Evolutionary conservation across 2,888 invertebrate species (phyloP).

Genomic region (Philereme vetulata): DNA sequence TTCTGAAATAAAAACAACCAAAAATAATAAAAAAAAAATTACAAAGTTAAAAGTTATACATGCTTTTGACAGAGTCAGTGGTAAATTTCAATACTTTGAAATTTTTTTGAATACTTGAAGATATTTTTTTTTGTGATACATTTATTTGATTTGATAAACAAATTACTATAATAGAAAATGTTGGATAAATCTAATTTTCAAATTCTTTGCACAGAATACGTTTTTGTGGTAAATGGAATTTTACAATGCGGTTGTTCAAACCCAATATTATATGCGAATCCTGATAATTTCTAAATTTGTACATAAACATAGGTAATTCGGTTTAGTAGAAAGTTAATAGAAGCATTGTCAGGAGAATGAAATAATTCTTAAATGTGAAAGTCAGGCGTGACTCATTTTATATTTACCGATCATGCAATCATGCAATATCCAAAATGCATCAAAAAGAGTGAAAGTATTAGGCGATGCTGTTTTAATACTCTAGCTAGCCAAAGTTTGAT

Average conservation of each 20-base stretch:
- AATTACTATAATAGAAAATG: too few relatives aligned
- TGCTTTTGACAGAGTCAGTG: too few relatives aligned
- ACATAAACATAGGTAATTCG: not conserved
- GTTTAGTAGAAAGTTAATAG: conserved; percentile 5
- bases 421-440: conserved; percentile 22
- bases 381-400: conserved; percentile 18
- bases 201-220: too few relatives aligned
- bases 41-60: not conserved
- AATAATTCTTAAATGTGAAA: conserved; percentile 17
- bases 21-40: conserved; percentile 7
- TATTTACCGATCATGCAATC: conserved; percentile 25
- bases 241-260: not conserved
- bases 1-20: conserved; percentile 87
- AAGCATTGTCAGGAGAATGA: conserved; percentile 1
- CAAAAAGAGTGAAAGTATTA: conserved; percentile 16
- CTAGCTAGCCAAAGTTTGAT: too few relatives aligned
- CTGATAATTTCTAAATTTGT: not conserved
- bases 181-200: too few relatives aligned
- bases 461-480: not conserved
- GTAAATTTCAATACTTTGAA: too few relatives aligned
- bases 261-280: not conserved
- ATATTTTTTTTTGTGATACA: not conserved
- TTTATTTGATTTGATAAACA: not conserved
- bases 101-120: too few relatives aligned
- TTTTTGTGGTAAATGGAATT: not conserved